Evolutionary conservation across 53 echinoderm and acorn worm genomes (phyloP).

Genomic region (Holothuria scabra): DNA sequence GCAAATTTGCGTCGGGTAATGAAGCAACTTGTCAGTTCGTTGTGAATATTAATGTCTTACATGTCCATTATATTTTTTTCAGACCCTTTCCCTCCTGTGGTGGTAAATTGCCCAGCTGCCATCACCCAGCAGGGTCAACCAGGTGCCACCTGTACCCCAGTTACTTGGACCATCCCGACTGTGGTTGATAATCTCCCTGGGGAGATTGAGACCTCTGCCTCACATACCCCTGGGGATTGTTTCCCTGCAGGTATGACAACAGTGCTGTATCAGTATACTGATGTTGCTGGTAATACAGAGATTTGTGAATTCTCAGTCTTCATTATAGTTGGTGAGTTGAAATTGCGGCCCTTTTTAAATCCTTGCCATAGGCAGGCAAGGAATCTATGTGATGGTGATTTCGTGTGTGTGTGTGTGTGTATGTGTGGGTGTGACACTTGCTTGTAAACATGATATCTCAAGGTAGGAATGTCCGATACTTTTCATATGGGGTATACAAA

Average conservation of each 20-base stretch:
- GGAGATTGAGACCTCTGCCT: background rate
- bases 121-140: constrained; percentile 11
- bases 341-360: background rate
- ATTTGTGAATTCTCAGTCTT: background rate
- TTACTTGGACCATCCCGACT: constrained; percentile 1
- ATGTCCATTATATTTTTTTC: background rate
- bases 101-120: constrained; percentile 6
- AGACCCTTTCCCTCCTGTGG: background rate
- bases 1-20: background rate
- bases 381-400: too few relatives aligned
- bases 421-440: too few relatives aligned
- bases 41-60: too few relatives aligned
- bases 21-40: constrained; percentile 1
- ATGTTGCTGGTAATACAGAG: constrained; percentile 11
- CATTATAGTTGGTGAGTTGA: constrained; percentile 2
- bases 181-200: constrained; percentile 27
- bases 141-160: background rate
- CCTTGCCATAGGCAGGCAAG: too few relatives aligned
- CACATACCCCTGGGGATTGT: constrained; percentile 2
- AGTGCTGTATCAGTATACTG: constrained; percentile 1
- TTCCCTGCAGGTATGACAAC: background rate
- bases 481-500: too few relatives aligned
- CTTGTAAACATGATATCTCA: too few relatives aligned
- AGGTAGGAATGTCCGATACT: too few relatives aligned
- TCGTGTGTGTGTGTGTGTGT: too few relatives aligned